phyloP scores from a whole-genome alignment of 2,888 invertebrate genomes.

The Nasonia oneida region DNA sequence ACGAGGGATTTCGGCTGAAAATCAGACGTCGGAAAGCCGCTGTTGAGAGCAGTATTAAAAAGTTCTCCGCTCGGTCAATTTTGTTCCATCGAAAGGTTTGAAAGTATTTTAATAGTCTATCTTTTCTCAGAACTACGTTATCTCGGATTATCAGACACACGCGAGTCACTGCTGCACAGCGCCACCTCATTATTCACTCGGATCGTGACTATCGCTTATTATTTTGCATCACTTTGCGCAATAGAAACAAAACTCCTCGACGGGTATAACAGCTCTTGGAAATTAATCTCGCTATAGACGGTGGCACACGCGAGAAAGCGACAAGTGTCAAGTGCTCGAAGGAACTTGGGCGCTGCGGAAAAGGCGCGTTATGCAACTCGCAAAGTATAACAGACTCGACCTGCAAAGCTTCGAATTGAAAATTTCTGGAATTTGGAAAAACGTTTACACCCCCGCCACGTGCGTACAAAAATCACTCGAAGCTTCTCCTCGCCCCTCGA shows the following conservation, averaged over 20 bases:
- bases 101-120: too few species aligned
- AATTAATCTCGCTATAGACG: background rate
- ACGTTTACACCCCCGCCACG: background rate
- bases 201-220: background rate
- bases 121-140: too few species aligned
- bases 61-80: too few species aligned
- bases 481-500: background rate
- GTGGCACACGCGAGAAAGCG: background rate
- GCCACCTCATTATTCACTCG: background rate
- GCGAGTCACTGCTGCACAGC: too few species aligned
- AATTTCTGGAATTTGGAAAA: background rate
- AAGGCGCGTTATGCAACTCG: too few species aligned
- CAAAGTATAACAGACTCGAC: background rate
- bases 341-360: too few species aligned
- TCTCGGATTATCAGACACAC: too few species aligned
- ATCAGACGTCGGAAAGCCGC: background rate
- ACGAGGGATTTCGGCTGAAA: background rate
- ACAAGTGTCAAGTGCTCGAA: background rate
- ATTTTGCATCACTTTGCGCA: background rate
- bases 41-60: too few species aligned
- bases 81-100: too few species aligned
- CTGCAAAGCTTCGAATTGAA: background rate
- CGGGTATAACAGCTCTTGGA: background rate
- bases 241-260: background rate
- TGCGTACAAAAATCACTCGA: background rate